Base-by-base conservation (phyloP, 2,888 invertebrate genomes). In the Rhingia campestris region DNA sequence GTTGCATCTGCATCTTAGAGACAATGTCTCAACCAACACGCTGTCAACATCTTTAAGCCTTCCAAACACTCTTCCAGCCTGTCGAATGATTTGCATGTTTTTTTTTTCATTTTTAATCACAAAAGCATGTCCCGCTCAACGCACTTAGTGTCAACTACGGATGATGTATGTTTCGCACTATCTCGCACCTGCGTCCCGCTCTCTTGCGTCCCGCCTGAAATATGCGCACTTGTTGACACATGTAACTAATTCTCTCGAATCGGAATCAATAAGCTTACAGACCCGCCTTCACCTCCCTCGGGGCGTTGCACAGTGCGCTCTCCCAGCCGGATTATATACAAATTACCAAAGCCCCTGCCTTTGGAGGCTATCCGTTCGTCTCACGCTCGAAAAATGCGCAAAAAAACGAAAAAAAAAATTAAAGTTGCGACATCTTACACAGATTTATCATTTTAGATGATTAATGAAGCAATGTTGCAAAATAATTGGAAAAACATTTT, bases 381-480 rank as follows among this genome's bases (percentile, higher is more conserved):
- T 37, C 30, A 49, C 49, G 49, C 10, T 49, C 14, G 14, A 47
- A 6, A 22, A 14, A 45, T 4, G 14, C 6, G 6, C 10, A 32
- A 22, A 39, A 54, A 47, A 39, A 35, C 58, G 12, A 58, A 33
- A 54, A 32, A 51, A 51, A 53, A 33, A 53, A 43, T 41, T 66
- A 53, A 56, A 56, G 64, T 84, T 84, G 82, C 82, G 79, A 84
- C 82, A 84, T 84, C 79, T 79, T 74, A 74, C 73, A 84, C 87
- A 87, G 87, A 88, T 89, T 88, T 89, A 88, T 89, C 89, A 88
- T 88, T n/a, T 89, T 87, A 86, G 88, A 88, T 89, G 89, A 89
- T 89, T 89, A 89, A 89, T 89, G 89, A 88, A 87, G 86, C 87
- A 86, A 87, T 88, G 87, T 88, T 87, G 87, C 87, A 87, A 88